Evolutionary conservation across 2,888 invertebrate species (phyloP).

Genomic region (Hermaeophaga mercurialis): DNA sequence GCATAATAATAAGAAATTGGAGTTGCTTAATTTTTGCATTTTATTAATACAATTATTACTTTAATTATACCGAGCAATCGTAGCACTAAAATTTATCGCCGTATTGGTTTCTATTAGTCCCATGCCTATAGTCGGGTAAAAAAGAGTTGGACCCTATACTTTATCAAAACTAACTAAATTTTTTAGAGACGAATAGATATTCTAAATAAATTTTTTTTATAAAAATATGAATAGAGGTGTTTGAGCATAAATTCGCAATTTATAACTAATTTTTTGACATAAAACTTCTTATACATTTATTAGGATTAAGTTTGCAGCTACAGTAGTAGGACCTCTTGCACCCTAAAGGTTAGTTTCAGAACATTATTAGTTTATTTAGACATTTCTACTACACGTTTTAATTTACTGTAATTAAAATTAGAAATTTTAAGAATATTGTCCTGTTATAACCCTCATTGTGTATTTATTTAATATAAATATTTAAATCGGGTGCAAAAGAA

Average conservation of each 20-base stretch:
- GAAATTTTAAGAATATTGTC: slow-evolving; percentile 13
- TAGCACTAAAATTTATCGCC: slow-evolving; percentile 4
- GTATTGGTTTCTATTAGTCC: slow-evolving; percentile 31
- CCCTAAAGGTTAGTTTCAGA: slow-evolving; percentile 19
- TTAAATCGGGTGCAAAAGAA: slow-evolving; percentile 23
- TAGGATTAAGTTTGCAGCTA: slow-evolving; percentile 10
- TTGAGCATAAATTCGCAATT: slow-evolving; percentile 30
- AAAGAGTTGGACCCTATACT: slow-evolving; percentile 34
- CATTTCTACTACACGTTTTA: slow-evolving; percentile 2
- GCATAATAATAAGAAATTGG: neutral
- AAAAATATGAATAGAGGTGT: slow-evolving; percentile 32
- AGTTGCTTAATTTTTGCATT: neutral
- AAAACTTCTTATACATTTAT: neutral
- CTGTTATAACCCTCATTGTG: slow-evolving; percentile 8
- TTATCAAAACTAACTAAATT: slow-evolving; percentile 34
- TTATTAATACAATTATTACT: slow-evolving; percentile 1
- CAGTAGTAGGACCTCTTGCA: slow-evolving; percentile 16
- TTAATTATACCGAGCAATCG: slow-evolving; percentile 3
- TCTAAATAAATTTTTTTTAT: slow-evolving; percentile 26
- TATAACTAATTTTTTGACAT: slow-evolving; percentile 22
- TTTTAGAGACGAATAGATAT: slow-evolving; percentile 20
- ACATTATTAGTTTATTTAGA: slow-evolving; percentile 11
- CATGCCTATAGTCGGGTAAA: slow-evolving; percentile 36
- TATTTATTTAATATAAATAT: slow-evolving; percentile 5
- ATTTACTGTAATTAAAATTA: slow-evolving; percentile 10